A percentile compares a stretch with the other conserved stretches of the same genome.
Evolutionary conservation across 2,797 vertebrate genomes (phyloP).

Genomic region (Micropoecilia bifurca): DNA sequence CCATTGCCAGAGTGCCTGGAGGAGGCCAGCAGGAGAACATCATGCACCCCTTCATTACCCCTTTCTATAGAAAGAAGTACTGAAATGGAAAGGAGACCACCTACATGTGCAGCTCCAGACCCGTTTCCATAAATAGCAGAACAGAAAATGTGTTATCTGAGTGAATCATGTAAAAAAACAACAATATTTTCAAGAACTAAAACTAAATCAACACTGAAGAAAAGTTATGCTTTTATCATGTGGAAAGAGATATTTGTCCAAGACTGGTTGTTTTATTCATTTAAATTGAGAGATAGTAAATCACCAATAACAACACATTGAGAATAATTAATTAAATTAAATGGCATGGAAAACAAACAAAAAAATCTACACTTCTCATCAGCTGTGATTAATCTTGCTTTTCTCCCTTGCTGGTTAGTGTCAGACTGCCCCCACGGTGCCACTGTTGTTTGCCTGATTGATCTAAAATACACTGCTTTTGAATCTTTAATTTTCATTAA

Average conservation of each 20-base stretch:
- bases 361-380: conserved; percentile 14
- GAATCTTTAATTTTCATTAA: conserved; percentile 79
- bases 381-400: conserved; percentile 23
- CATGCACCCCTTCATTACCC: conserved; percentile 6
- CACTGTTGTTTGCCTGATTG: conserved; percentile 63
- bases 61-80: conserved; percentile 16
- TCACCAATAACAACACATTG: background rate
- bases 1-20: conserved; percentile 29
- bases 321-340: background rate
- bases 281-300: background rate
- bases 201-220: background rate
- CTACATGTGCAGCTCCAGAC: conserved; percentile 3
- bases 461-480: conserved; percentile 74
- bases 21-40: conserved; percentile 39
- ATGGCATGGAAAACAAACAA: background rate
- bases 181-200: background rate
- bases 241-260: background rate
- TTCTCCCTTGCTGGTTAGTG: conserved; percentile 23
- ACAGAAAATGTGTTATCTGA: background rate
- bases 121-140: background rate
- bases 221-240: background rate
- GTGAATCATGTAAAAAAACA: background rate
- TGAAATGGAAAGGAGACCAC: conserved; percentile 30
- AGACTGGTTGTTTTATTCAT: background rate
- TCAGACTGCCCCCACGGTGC: conserved; percentile 18